Conservation (phyloP, 2,888 invertebrate species). For the Bembecia ichneumoniformis region DNA sequence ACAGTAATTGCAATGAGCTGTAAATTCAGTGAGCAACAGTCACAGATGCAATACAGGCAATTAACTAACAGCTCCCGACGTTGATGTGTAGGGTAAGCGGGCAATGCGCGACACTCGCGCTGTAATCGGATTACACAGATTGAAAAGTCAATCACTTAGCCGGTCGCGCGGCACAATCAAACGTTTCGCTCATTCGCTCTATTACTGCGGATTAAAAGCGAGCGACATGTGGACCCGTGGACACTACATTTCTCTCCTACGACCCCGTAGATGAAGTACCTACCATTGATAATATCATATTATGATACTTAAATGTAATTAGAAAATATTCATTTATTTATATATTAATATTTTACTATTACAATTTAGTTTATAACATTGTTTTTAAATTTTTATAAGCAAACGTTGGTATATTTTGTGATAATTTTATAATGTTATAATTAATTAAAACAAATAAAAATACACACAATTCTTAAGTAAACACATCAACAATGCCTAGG, state of each 20-base stretch:
- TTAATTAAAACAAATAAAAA: too few relatives aligned
- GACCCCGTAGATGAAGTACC: too few relatives aligned
- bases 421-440: too few relatives aligned
- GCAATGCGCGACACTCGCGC: conserved; percentile 23
- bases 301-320: too few relatives aligned
- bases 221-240: conserved; percentile 35
- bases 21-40: conserved; percentile 1
- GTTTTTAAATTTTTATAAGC: too few relatives aligned
- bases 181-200: conserved; percentile 33
- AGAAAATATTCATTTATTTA: too few relatives aligned
- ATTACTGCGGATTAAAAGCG: conserved; percentile 36
- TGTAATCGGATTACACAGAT: conserved; percentile 57
- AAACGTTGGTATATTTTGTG: too few relatives aligned
- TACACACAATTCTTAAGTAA: too few relatives aligned
- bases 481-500: too few relatives aligned
- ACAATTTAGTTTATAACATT: too few relatives aligned
- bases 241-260: neutral
- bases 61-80: conserved; percentile 22
- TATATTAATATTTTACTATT: too few relatives aligned
- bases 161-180: conserved; percentile 45
- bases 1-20: conserved; percentile 3
- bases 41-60: conserved; percentile 6
- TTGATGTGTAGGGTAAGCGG: conserved; percentile 28
- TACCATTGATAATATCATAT: too few relatives aligned
- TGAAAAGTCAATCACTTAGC: conserved; percentile 70